A percentile compares a stretch with the other conserved stretches of the same genome.
phyloP scores from a whole-genome alignment of 2,797 vertebrate species.

The Xenopus petersii region DNA sequence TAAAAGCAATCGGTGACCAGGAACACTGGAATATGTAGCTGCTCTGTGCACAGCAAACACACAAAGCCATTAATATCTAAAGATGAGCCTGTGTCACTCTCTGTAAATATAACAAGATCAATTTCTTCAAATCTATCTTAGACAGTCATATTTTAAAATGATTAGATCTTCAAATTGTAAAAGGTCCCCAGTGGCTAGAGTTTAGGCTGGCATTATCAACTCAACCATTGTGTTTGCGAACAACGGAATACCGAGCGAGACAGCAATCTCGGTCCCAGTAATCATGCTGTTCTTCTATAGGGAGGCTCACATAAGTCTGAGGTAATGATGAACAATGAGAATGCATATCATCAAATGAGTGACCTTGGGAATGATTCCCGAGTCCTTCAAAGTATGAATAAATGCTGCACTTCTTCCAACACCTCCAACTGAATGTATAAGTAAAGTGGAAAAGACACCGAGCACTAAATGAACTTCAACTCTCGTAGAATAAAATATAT shows the following conservation, averaged over 20 bases:
- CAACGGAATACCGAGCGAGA: conserved; percentile 19
- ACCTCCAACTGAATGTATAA: conserved; percentile 6
- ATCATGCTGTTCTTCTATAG: conserved; percentile 25
- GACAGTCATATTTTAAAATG: conserved; percentile 48
- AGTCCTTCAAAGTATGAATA: conserved; percentile 38
- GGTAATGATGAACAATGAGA: conserved; percentile 33
- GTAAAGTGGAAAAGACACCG: background rate
- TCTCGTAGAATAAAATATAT: no score
- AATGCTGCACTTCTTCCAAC: conserved; percentile 7
- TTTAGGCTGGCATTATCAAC: conserved; percentile 46
- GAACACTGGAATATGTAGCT: conserved; percentile 36
- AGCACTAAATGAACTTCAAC: no score
- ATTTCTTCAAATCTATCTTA: conserved; percentile 48
- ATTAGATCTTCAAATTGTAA: conserved; percentile 48
- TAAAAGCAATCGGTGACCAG: conserved; percentile 40
- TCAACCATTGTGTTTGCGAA: conserved; percentile 37
- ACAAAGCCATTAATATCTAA: conserved; percentile 46
- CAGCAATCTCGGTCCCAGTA: conserved; percentile 29
- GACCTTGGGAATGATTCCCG: conserved; percentile 37
- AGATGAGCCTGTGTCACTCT: conserved; percentile 44
- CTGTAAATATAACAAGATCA: conserved; percentile 49
- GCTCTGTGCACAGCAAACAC: conserved; percentile 38
- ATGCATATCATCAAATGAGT: conserved; percentile 38
- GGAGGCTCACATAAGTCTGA: conserved; percentile 40
- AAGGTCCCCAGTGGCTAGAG: conserved; percentile 45